Base-by-base conservation (phyloP, 2,113 vertebrate genomes). In the Willisornis vidua region DNA sequence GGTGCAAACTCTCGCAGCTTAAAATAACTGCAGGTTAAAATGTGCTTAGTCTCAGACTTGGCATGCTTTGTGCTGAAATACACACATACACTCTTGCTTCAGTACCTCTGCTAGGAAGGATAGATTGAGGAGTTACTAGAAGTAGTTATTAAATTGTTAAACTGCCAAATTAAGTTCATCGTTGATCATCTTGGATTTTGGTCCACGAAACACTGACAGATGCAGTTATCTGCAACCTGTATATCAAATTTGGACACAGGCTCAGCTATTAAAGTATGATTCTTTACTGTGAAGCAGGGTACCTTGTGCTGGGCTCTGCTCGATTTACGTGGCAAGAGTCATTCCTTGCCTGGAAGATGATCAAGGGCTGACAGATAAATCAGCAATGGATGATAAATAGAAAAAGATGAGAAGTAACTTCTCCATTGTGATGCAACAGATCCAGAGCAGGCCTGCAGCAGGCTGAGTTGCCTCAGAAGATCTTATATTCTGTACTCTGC, bases 51-150 rank as follows among this genome's bases (percentile, higher is more conserved):
- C 45, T 83, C 49, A 72, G 49, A 29, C 73, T 81, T 46, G 43
- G 25, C 45, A 45, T 9, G 13, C 14, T 89, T 77, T 46, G 14
- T 67, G 19, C 31, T 54, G 51, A 73, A 83, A 66, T 80, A 24
- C 9, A 4, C 0, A 1, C 1, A 4, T 51, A 22, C 0, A 0
- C 19, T 66, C 13, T 79, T 71, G 16, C 57, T 77, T 80, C 39
- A 31, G 51, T 54, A 63, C 16, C 28, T 78, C 43, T 92, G n/a
- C 28, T 59, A 2, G 7, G 23, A 76, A 20, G 8, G 8, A 41
- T 12, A 28, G 58, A 75, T 15, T 73, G 17, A 24, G 12, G 7
- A 4, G 18, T 80, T 29, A 87, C 24, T 82, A 33, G 6, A 31
- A 79, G 37, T 23, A 57, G 4, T 35, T 82, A 25, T 61, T 70